These are phyloP conservation scores for Antheraea pernyi DNA, from an alignment of 1,140 invertebrate genomes.

Conservation along the genomic window DNA sequence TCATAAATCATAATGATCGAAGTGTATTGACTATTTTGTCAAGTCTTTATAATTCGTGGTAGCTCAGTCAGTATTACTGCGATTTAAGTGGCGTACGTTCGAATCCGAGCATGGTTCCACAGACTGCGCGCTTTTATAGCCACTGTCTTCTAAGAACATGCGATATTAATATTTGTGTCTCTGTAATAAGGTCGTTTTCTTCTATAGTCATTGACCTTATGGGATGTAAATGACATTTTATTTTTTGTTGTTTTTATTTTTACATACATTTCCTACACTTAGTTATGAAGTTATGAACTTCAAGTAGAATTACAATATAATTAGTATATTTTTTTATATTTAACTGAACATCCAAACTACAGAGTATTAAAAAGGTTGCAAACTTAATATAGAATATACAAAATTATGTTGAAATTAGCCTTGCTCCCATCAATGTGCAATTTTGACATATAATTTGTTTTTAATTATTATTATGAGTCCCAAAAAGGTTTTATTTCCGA, in stretches of 20 bases:
- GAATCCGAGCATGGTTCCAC: constrained; percentile 69
- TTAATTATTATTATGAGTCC: background rate
- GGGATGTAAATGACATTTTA: constrained; percentile 52
- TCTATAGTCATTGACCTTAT: constrained; percentile 36
- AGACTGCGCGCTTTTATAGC: constrained; percentile 56
- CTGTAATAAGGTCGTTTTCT: constrained; percentile 33
- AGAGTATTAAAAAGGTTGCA: background rate
- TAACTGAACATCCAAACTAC: background rate
- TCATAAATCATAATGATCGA: too few relatives aligned
- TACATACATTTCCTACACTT: too few relatives aligned
- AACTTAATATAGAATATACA: background rate
- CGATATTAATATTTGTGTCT: constrained; percentile 53
- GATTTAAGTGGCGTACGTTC: constrained; percentile 33
- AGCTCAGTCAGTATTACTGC: background rate
- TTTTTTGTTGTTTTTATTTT: constrained; percentile 8
- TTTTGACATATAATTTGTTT: background rate
- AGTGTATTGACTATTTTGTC: background rate
- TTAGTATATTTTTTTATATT: too few relatives aligned
- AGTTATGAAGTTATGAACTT: too few relatives aligned
- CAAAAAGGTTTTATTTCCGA: too few relatives aligned
- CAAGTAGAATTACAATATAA: background rate
- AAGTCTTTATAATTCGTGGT: background rate
- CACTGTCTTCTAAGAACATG: constrained; percentile 75
- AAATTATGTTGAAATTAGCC: background rate
- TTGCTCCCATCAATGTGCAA: background rate